A percentile compares a stretch with the other conserved stretches of the same genome.
Evolutionary conservation across 2,797 vertebrate species (phyloP).

Genomic region (Scolopax rusticola): DNA sequence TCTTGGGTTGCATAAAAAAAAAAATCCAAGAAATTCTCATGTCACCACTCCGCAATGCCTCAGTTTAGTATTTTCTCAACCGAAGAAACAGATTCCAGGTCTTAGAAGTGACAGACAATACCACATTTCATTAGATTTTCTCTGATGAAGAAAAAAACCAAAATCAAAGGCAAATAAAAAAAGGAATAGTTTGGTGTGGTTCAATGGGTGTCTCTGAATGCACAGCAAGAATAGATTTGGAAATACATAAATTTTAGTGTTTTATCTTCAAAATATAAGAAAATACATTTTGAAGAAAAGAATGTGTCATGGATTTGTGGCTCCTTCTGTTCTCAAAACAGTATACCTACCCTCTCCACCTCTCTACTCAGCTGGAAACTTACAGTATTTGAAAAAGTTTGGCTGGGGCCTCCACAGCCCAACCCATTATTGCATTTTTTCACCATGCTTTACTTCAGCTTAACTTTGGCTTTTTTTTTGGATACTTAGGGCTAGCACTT

Average conservation of each 20-base stretch:
- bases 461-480: background rate
- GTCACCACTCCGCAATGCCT: background rate
- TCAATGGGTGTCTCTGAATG: background rate
- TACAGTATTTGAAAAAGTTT: background rate
- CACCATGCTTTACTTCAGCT: background rate
- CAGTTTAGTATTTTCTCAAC: conserved; percentile 30
- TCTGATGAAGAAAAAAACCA: background rate
- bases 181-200: background rate
- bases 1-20: background rate
- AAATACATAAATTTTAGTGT: background rate
- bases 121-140: conserved; percentile 28
- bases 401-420: background rate
- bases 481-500: background rate
- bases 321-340: background rate
- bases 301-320: background rate
- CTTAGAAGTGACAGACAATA: conserved; percentile 24
- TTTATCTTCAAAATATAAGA: background rate
- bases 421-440: background rate
- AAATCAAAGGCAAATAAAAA: conserved; percentile 20
- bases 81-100: conserved; percentile 39
- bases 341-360: background rate
- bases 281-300: background rate
- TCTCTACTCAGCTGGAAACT: background rate
- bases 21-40: conserved; percentile 32
- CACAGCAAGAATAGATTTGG: background rate